These are phyloP conservation scores for Hyalella azteca DNA, from an alignment of 2,888 invertebrate genomes.

Conservation along the genomic window DNA sequence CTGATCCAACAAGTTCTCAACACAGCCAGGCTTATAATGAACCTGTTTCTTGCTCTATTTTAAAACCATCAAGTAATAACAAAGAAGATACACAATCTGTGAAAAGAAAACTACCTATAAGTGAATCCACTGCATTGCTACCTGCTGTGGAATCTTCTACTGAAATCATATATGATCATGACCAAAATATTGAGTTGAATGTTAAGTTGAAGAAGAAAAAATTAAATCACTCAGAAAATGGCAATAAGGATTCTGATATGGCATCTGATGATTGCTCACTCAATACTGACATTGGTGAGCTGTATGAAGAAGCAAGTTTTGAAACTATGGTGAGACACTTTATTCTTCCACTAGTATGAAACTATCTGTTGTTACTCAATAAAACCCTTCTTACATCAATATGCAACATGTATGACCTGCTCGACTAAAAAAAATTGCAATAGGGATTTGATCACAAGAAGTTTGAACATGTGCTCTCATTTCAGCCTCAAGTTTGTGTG, in stretches of 20 bases:
- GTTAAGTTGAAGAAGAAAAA: not conserved
- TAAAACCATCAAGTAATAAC: not conserved
- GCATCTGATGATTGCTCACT: constrained; percentile 2
- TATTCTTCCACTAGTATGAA: too few relatives aligned
- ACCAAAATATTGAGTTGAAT: not conserved
- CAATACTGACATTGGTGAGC: constrained; percentile 15
- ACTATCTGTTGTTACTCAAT: too few relatives aligned
- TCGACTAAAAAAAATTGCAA: too few relatives aligned
- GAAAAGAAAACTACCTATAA: not conserved
- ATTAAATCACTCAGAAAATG: not conserved
- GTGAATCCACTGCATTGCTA: not conserved
- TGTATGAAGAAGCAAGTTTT: constrained; percentile 5
- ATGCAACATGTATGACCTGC: too few relatives aligned
- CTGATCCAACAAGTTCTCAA: not conserved
- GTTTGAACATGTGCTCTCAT: not conserved
- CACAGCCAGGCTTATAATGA: not conserved
- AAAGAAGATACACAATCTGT: not conserved
- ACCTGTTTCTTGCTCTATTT: not conserved
- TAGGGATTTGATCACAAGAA: not conserved
- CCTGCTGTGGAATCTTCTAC: not conserved
- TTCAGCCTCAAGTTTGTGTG: constrained; percentile 29
- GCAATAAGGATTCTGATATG: constrained; percentile 8
- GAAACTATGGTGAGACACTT: constrained; percentile 4
- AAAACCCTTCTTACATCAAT: too few relatives aligned
- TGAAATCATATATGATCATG: not conserved